Conservation (phyloP, 2,797 vertebrate genomes). For the Chromis chromis region DNA sequence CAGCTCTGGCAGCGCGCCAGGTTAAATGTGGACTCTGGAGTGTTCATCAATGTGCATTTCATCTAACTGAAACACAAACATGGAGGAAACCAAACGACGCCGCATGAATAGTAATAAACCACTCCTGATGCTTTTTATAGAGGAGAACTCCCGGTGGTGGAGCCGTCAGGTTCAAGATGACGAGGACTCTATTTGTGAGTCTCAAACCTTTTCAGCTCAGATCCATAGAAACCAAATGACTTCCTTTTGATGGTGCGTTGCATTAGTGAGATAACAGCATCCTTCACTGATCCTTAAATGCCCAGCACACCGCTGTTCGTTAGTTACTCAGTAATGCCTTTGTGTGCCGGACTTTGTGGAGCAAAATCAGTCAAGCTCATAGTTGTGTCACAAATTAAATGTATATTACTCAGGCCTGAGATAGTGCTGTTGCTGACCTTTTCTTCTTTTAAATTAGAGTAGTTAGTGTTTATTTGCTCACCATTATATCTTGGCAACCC, state of each 20-base stretch:
- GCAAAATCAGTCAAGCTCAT: not conserved
- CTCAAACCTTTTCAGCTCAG: not conserved
- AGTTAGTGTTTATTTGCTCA: slow-evolving; percentile 11
- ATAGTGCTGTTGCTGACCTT: slow-evolving; percentile 26
- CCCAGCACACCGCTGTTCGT: not conserved
- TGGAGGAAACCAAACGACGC: slow-evolving; percentile 19
- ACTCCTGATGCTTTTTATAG: slow-evolving; percentile 1
- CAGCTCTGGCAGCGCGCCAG: slow-evolving; percentile 24
- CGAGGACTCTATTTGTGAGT: too few species aligned
- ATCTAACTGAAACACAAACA: slow-evolving; percentile 23
- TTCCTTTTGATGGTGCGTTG: slow-evolving; percentile 10
- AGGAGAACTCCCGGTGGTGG: slow-evolving; percentile 2
- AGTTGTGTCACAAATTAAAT: slow-evolving; percentile 22
- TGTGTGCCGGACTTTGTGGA: slow-evolving; percentile 17
- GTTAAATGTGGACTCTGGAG: slow-evolving; percentile 45
- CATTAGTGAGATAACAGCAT: slow-evolving; percentile 12
- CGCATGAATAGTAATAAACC: slow-evolving; percentile 22
- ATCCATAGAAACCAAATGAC: slow-evolving; percentile 29
- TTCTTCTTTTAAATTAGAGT: not conserved
- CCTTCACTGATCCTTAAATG: slow-evolving; percentile 27
- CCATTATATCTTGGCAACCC: slow-evolving; percentile 2
- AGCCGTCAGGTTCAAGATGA: slow-evolving; percentile 8
- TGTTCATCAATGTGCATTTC: slow-evolving; percentile 25
- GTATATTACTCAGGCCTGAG: slow-evolving; percentile 13
- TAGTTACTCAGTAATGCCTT: slow-evolving; percentile 32